A percentile compares a stretch with the other conserved stretches of the same genome.
phyloP scores from a whole-genome alignment of 2,113 vertebrate species.

The Halichoerus grypus region DNA sequence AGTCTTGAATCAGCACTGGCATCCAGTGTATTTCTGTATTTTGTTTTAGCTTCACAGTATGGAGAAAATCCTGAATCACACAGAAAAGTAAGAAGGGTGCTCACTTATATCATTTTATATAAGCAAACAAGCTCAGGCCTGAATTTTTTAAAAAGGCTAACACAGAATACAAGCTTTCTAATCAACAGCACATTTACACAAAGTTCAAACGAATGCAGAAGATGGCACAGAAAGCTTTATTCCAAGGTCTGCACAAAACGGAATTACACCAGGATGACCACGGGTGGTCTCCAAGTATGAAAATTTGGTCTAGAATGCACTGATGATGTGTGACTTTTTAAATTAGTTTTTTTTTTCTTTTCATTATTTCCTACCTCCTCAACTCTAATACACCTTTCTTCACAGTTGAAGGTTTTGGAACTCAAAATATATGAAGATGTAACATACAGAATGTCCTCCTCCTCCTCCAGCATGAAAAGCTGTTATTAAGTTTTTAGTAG shows the following conservation, averaged over 20 bases:
- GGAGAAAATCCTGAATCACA: constrained; percentile 68
- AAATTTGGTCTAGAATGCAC: background rate
- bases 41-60: constrained; percentile 16
- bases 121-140: constrained; percentile 24
- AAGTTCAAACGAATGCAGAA: background rate
- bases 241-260: background rate
- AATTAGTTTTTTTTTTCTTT: background rate
- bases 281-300: background rate
- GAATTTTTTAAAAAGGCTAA: background rate
- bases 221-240: background rate
- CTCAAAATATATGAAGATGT: background rate
- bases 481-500: background rate
- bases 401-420: background rate
- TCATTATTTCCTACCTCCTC: background rate
- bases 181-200: background rate
- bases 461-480: background rate
- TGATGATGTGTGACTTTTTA: background rate
- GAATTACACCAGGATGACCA: background rate
- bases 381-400: background rate
- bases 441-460: background rate
- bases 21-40: constrained; percentile 36
- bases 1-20: constrained; percentile 1
- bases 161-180: background rate
- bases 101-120: background rate
- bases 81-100: background rate